Conservation (phyloP, 2,113 vertebrate genomes). For the Tragelaphus scriptus region DNA sequence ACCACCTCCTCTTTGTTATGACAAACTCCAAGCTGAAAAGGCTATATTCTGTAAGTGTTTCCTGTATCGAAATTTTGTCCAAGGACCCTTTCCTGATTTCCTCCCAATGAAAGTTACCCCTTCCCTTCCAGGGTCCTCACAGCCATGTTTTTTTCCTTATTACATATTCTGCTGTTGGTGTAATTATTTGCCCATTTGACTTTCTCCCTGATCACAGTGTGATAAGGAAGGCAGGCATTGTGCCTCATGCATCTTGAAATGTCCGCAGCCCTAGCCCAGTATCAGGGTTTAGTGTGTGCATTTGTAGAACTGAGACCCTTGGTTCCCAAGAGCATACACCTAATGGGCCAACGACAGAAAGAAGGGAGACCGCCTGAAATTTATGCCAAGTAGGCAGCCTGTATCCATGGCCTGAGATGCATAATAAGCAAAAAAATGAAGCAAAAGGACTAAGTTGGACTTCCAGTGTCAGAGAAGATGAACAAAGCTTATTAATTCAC, state of each 20-base stretch:
- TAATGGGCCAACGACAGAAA: background rate
- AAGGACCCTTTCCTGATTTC: background rate
- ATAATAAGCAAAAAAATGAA: conserved; percentile 52
- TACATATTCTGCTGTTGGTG: background rate
- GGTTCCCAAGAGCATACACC: conserved; percentile 6
- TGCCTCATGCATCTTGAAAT: background rate
- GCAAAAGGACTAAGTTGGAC: background rate
- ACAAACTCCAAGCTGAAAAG: background rate
- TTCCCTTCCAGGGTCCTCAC: background rate
- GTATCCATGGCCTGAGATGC: background rate
- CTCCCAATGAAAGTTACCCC: background rate
- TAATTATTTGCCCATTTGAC: background rate
- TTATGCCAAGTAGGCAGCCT: conserved; percentile 29
- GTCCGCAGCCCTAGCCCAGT: background rate
- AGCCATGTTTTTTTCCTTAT: background rate
- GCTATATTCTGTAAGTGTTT: background rate
- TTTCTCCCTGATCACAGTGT: background rate
- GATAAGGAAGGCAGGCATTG: background rate
- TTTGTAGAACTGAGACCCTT: background rate
- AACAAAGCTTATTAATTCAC: conserved; percentile 64
- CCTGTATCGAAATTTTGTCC: background rate
- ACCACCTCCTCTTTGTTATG: background rate
- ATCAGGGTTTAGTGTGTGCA: background rate
- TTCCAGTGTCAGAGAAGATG: conserved; percentile 53
- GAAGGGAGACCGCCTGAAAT: background rate